Evolutionary conservation across 2,888 invertebrate genomes (phyloP).

Genomic region (Sesamia inferens): DNA sequence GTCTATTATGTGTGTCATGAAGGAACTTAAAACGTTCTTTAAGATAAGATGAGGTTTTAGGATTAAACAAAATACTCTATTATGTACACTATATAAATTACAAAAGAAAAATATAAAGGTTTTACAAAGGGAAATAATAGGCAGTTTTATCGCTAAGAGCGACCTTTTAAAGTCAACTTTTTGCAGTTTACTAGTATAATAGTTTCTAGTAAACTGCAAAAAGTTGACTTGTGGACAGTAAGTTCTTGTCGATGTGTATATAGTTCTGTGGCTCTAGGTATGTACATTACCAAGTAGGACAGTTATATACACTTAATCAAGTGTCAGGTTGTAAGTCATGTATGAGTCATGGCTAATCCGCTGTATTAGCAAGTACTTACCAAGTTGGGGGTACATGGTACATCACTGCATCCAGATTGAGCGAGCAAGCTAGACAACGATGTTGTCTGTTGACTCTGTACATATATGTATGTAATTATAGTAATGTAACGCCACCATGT

Average conservation of each 20-base stretch:
- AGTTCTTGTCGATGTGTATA: too few species aligned
- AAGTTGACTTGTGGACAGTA: background rate
- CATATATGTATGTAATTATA: background rate
- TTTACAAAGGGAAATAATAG: too few species aligned
- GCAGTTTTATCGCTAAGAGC: too few species aligned
- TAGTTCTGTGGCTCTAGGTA: background rate
- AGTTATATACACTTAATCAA: slow-evolving; percentile 37
- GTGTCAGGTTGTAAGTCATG: slow-evolving; percentile 24
- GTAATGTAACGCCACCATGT: too few species aligned
- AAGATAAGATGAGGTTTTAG: too few species aligned
- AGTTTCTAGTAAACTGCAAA: too few species aligned
- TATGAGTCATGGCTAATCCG: slow-evolving; percentile 33
- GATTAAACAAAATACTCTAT: too few species aligned
- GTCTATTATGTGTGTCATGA: too few species aligned
- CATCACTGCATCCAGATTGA: background rate
- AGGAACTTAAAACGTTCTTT: too few species aligned
- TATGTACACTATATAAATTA: too few species aligned
- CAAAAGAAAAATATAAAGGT: too few species aligned
- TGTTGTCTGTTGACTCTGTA: background rate
- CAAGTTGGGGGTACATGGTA: slow-evolving; percentile 4
- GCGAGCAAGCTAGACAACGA: background rate
- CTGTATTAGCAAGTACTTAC: slow-evolving; percentile 29
- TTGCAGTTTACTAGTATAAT: background rate
- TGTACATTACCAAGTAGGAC: slow-evolving; percentile 3
- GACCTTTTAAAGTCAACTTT: too few species aligned